Evolutionary conservation across 64 coral and sea anemone genomes (phyloP), one percentile per base, ranked within the genome.

Genomic region (Porites lutea): DNA sequence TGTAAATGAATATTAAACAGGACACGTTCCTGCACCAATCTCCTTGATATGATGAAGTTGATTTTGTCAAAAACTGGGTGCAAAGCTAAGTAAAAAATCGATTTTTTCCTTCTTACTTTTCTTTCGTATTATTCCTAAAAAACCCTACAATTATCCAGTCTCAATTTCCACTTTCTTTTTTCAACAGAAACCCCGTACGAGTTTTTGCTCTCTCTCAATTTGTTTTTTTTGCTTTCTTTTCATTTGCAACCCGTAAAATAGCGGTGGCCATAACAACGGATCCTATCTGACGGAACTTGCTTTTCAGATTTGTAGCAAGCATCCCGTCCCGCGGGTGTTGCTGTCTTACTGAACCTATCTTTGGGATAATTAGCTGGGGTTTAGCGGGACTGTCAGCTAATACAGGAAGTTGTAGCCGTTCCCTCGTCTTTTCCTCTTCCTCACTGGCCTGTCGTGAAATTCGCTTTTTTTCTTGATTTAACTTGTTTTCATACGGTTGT

Each of bases 211-310:
- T 67, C 4, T 48, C 2, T 9, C 14, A 74, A 49, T 51, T 13
- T 51, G 45, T 75, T 5, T 75, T 48, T 45, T 15, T 13, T 48
- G 65, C 64, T 47, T 67, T 50, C 61, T 68, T 50, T 51, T 84
- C 61, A 68, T 69, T 13, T 13, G 81, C 81, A 84, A 21, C 49
- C 62, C 63, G 61, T 68, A 84, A 84, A 84, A 84, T 84, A 4
- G 81, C 81, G 0, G 81, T 84, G 46, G 81, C 81, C 81, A 84
- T 84, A 20, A 84, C 81, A 22, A 84, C 59, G 16, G 81, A 84
- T 19, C 81, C 81, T 6, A 84, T 84, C 59, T 84, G 81, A 67
- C 81, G 81, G 62, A 84, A 69, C 81, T 84, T 84, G 81, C 81
- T 84, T 84, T 83, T 83, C 62, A 83, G 18, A 46, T 84, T 84